Evolutionary conservation across 2,888 invertebrate species (phyloP), one percentile per base, ranked within the genome.

Genomic region (Lottia gigantea): DNA sequence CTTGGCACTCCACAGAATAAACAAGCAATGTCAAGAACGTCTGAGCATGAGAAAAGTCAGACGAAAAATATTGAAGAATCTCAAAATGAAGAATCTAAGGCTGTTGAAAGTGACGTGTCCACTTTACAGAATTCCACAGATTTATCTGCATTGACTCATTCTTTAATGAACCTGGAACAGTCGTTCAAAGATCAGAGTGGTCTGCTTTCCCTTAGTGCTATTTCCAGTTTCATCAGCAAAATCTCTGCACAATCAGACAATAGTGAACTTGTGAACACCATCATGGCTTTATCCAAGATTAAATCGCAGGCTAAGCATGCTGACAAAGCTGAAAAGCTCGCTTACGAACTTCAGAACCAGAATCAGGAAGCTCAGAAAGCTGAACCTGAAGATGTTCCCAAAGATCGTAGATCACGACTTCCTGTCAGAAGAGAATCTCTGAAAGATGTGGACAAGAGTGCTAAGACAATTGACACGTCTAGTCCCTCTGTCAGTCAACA

Each of bases 131-230:
- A 55, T 55, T 23, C 12, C 23, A 23, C 23, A 8, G 55, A 55
- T 55, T 12, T 55, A 23, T 55, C 55, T 15, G n/a, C 23, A 23
- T 55, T 55, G 23, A 55, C 55, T 12, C 19, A 67, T 45, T 62
- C 62, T 23, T 70, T 66, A 4, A 62, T 55, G 49, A 66, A 47
- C 49, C 40, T 49, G 15, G 68, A 72, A 31, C 47, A 46, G 11
- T 65, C 66, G 11, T 31, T 66, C 23, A 47, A 46, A 15, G 66
- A 70, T 31, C 69, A 55, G 45, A 64, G 62, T 31, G 64, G 64
- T 12, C 16, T 63, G 40, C 25, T 78, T 16, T 70, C 72, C 25
- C 61, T 75, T 15, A 75, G 74, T 62, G 68, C 74, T 11, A 76
- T 78, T 23, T 66, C 70, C 19, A 65, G 65, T 23, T 46, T 78